phyloP scores from a whole-genome alignment of 2,113 vertebrate species.

The Burhinus bistriatus region DNA sequence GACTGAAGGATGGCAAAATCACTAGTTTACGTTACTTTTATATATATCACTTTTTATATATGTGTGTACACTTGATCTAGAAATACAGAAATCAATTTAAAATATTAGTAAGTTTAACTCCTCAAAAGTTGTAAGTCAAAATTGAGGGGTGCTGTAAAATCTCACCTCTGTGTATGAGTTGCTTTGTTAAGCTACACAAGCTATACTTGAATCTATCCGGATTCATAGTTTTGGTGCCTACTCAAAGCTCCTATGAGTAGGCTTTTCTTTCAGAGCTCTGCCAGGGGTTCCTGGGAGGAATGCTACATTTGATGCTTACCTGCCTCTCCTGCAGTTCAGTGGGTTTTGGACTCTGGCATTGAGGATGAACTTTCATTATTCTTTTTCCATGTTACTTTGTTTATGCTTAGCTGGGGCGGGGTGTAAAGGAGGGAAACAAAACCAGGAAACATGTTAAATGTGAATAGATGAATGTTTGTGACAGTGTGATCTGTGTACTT shows the following conservation, averaged over 20 bases:
- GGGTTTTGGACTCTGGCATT: not conserved
- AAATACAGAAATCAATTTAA: not conserved
- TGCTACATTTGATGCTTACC: not conserved
- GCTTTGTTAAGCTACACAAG: not conserved
- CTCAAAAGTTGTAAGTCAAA: not conserved
- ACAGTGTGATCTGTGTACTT: not conserved
- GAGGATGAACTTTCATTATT: not conserved
- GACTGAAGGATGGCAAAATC: not conserved
- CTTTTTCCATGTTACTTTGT: not conserved
- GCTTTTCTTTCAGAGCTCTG: not conserved
- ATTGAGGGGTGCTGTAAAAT: not conserved
- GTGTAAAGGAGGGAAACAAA: not conserved
- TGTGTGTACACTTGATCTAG: not conserved
- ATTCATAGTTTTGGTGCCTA: not conserved
- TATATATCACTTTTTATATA: not conserved
- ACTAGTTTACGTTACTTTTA: not conserved
- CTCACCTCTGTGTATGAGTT: not conserved
- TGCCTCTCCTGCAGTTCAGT: not conserved
- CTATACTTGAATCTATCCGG: not conserved
- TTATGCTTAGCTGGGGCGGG: not conserved
- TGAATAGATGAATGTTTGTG: not conserved
- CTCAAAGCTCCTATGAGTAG: not conserved
- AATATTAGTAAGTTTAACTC: not conserved
- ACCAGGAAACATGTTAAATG: not conserved
- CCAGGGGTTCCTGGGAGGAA: not conserved